A percentile compares a stretch with the other conserved stretches of the same genome.
phyloP scores from a whole-genome alignment of 30 jellyfish, hydroid and myxozoan species.

The Aurelia sp. region DNA sequence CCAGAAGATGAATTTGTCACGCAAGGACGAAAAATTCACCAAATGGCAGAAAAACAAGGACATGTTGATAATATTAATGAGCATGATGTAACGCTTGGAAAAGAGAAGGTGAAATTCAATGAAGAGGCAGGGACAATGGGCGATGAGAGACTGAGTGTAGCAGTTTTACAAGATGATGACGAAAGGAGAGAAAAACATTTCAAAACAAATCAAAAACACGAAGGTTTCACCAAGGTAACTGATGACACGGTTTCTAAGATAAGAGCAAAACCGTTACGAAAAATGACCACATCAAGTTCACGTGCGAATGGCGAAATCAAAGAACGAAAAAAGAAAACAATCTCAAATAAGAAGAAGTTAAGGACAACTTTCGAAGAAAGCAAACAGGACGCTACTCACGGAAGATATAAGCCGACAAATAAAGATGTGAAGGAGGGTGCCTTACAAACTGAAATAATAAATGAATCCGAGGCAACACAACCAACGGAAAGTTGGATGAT shows the following conservation, averaged over 20 bases:
- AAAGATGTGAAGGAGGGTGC: neutral
- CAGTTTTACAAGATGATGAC: neutral
- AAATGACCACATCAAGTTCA: conserved; percentile 17
- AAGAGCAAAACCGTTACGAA: conserved; percentile 43
- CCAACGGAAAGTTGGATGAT: conserved; percentile 55
- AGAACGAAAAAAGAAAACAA: neutral
- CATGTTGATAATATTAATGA: neutral
- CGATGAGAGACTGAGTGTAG: neutral
- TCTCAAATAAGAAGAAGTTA: neutral
- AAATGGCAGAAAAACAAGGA: neutral
- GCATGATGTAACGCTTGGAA: neutral
- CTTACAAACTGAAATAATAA: conserved; percentile 15
- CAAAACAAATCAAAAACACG: neutral
- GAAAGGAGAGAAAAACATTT: neutral
- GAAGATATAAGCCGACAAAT: neutral
- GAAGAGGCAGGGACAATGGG: conserved; percentile 6
- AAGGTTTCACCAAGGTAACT: neutral
- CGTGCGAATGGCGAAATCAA: neutral
- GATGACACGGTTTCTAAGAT: neutral
- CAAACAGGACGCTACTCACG: neutral
- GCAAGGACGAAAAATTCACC: neutral
- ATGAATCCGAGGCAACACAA: conserved; percentile 32
- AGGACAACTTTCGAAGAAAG: neutral
- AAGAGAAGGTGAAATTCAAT: conserved; percentile 1
- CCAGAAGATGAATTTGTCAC: no score